phyloP scores from a whole-genome alignment of 64 coral and sea anemone species.

The Porites australiensis region DNA sequence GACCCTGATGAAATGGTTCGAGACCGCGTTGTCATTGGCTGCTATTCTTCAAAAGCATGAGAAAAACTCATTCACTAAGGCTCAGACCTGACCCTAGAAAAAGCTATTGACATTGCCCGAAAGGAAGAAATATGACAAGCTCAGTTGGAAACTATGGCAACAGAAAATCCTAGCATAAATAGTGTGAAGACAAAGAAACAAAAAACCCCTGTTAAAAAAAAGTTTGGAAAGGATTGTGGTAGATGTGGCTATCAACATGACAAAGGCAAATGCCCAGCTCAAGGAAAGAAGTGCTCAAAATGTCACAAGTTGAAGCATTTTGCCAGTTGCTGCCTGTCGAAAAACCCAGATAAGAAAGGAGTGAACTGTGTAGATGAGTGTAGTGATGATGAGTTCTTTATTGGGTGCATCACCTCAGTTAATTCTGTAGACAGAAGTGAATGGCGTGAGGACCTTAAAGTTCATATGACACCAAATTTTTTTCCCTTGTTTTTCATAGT shows the following conservation, averaged over 20 bases:
- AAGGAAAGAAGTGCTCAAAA: conserved; percentile 24
- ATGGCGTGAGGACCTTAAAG: neutral
- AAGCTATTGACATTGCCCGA: conserved; percentile 47
- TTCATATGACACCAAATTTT: no score
- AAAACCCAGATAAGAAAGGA: neutral
- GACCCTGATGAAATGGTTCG: conserved; percentile 41
- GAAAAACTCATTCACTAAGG: conserved; percentile 52
- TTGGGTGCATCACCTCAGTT: conserved; percentile 2
- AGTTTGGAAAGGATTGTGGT: neutral
- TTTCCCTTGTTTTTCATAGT: no score
- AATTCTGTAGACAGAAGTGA: neutral
- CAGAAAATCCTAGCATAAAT: neutral
- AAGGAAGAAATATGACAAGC: conserved; percentile 38
- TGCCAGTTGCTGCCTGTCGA: neutral
- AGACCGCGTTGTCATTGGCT: conserved; percentile 58
- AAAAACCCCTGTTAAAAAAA: neutral
- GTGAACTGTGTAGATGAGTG: neutral
- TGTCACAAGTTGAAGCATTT: no score
- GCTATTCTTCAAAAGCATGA: conserved; percentile 13
- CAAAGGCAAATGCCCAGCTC: conserved; percentile 23
- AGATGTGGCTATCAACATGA: conserved; percentile 18
- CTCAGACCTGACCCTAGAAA: conserved; percentile 29
- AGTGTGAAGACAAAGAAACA: neutral
- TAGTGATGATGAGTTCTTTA: conserved; percentile 10
- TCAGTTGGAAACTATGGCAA: conserved; percentile 20